Evolutionary conservation across 1,140 invertebrate genomes (phyloP).

Genomic region (Doryteuthis pealeii): DNA sequence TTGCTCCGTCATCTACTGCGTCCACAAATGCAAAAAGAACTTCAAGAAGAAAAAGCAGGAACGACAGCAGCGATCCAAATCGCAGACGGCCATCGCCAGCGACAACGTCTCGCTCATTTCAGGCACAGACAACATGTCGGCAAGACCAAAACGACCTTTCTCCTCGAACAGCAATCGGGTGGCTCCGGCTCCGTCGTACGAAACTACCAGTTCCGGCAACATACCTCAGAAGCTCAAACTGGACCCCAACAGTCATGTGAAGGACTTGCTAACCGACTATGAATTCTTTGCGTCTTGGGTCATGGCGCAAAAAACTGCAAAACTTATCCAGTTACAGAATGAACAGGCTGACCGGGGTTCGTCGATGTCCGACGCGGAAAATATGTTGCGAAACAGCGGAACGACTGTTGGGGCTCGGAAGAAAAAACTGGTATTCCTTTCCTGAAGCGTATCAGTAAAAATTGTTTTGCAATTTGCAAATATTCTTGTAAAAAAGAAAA

Average conservation of each 20-base stretch:
- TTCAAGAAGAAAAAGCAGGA: slow-evolving; percentile 24
- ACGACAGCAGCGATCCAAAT: not conserved
- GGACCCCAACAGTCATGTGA: not conserved
- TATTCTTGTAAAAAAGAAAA: no score
- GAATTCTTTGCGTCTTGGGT: slow-evolving; percentile 27
- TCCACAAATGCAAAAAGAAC: slow-evolving; percentile 37
- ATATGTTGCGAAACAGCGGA: not conserved
- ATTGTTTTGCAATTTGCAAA: no score
- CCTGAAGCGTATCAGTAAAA: no score
- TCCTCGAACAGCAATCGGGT: not conserved
- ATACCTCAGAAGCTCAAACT: slow-evolving; percentile 6
- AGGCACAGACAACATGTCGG: slow-evolving; percentile 12
- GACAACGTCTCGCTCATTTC: slow-evolving; percentile 15
- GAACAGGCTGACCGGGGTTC: not conserved
- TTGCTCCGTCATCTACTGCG: slow-evolving; percentile 40
- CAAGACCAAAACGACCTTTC: slow-evolving; percentile 17
- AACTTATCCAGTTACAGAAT: slow-evolving; percentile 14
- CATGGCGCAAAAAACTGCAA: slow-evolving; percentile 29
- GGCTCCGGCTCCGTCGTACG: not conserved
- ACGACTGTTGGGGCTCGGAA: not conserved
- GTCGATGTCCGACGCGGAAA: not conserved
- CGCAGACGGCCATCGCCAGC: not conserved
- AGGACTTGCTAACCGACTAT: slow-evolving; percentile 27
- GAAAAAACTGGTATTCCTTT: not conserved
- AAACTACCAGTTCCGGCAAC: slow-evolving; percentile 10